These are phyloP conservation scores for Hemaris fuciformis DNA, from an alignment of 2,888 invertebrate genomes.

Conservation along the genomic window DNA sequence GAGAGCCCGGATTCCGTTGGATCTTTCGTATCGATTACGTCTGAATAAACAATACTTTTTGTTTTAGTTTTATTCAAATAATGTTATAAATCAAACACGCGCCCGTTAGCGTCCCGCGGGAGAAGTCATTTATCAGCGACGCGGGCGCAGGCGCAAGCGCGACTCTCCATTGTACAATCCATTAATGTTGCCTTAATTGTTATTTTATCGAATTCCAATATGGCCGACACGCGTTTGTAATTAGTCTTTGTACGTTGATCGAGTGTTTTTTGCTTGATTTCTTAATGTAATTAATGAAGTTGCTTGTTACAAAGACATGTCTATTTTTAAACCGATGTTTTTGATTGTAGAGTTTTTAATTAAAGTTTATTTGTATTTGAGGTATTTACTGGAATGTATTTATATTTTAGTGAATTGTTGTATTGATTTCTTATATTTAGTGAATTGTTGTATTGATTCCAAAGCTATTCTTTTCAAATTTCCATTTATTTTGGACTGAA, in stretches of 20 bases:
- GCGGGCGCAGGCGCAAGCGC: conserved; percentile 48
- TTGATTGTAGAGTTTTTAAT: background rate
- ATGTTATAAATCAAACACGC: conserved; percentile 78
- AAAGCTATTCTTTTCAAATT: too few species aligned
- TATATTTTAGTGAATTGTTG: background rate
- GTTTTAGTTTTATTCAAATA: conserved; percentile 66
- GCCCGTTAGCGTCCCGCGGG: conserved; percentile 64
- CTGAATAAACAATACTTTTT: conserved; percentile 72
- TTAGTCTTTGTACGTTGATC: conserved; percentile 52
- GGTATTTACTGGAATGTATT: background rate
- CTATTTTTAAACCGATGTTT: conserved; percentile 1
- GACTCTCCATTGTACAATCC: conserved; percentile 64
- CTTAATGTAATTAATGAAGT: conserved; percentile 38
- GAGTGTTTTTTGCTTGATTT: conserved; percentile 36
- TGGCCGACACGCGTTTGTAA: conserved; percentile 66
- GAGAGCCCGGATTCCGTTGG: conserved; percentile 61
- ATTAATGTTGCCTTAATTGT: conserved; percentile 76
- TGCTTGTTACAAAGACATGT: conserved; percentile 24
- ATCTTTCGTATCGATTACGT: conserved; percentile 72
- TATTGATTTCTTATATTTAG: background rate
- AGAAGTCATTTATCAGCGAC: conserved; percentile 70
- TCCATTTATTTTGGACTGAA: too few species aligned
- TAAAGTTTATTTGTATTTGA: background rate
- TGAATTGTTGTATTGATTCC: background rate
- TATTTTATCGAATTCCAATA: conserved; percentile 77